Percentiles rank a stretch among this genome's conserved stretches.
Conservation (phyloP, 2,113 vertebrate species). For the Poecilia latipinna region DNA sequence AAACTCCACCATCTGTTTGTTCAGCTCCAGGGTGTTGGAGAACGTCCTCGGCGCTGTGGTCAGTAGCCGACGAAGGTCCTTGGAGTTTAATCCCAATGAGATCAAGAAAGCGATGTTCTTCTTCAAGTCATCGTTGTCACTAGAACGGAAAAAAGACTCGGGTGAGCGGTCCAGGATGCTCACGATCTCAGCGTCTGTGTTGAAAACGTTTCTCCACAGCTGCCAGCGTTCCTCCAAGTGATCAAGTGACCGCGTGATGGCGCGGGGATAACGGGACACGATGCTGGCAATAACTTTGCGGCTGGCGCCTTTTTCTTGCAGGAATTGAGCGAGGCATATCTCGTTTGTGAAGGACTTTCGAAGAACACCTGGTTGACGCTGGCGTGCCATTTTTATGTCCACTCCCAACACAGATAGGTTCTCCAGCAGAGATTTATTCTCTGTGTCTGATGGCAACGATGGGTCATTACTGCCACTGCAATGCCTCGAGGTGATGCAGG, state of each 20-base stretch:
- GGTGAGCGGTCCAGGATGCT: conserved; percentile 80
- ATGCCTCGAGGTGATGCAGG: conserved; percentile 14
- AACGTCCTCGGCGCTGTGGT: conserved; percentile 81
- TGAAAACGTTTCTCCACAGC: conserved; percentile 83
- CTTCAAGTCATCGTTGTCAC: conserved; percentile 79
- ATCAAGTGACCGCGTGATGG: conserved; percentile 76
- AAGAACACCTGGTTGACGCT: conserved; percentile 77
- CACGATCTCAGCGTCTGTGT: conserved; percentile 78
- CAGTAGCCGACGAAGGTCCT: conserved; percentile 79
- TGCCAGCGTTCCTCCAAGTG: conserved; percentile 81
- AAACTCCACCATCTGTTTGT: conserved; percentile 77
- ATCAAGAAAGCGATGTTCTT: conserved; percentile 82
- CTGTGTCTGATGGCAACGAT: background rate
- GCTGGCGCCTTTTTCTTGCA: conserved; percentile 80
- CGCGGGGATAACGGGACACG: conserved; percentile 81
- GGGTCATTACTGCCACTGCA: conserved; percentile 6
- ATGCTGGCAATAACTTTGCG: conserved; percentile 74
- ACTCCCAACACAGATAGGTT: conserved; percentile 80
- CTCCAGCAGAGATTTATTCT: conserved; percentile 78
- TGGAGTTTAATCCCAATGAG: conserved; percentile 76
- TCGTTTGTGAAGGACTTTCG: conserved; percentile 77
- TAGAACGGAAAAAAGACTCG: conserved; percentile 85
- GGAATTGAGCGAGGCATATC: conserved; percentile 74
- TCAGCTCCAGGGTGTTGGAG: conserved; percentile 83
- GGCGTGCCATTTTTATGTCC: conserved; percentile 75